phyloP scores from a whole-genome alignment of 2,113 vertebrate species.

The Noctilio leporinus region DNA sequence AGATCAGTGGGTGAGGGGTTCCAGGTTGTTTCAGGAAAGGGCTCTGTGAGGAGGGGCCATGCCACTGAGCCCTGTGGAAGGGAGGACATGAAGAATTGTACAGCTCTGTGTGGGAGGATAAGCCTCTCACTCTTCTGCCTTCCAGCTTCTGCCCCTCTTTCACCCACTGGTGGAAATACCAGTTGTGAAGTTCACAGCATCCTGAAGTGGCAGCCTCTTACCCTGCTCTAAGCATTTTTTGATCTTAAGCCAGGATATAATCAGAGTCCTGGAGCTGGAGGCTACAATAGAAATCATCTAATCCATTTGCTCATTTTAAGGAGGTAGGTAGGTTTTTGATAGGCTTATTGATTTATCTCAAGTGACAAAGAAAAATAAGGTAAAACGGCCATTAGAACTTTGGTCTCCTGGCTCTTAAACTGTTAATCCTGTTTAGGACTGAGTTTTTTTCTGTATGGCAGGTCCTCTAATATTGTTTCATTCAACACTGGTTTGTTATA shows the following conservation, averaged over 20 bases:
- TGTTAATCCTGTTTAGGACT: not conserved
- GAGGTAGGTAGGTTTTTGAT: not conserved
- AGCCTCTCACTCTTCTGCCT: not conserved
- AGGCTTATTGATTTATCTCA: not conserved
- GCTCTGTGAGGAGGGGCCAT: not conserved
- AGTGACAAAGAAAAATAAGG: not conserved
- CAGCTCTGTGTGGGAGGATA: not conserved
- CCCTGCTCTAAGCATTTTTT: not conserved
- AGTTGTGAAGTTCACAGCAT: not conserved
- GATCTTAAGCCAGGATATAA: not conserved
- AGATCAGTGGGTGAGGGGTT: not conserved
- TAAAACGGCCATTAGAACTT: not conserved
- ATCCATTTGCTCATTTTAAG: not conserved
- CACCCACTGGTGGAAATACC: not conserved
- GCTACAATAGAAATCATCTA: not conserved
- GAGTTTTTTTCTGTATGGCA: not conserved
- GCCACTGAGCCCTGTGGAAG: not conserved
- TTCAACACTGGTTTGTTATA: not conserved
- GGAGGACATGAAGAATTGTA: not conserved
- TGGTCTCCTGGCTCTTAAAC: not conserved
- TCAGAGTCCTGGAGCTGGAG: not conserved
- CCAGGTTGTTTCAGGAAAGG: not conserved
- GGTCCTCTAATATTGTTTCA: not conserved
- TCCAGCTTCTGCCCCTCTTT: not conserved
- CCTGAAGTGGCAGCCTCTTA: not conserved